Base-by-base conservation (phyloP, 2,113 vertebrate genomes). In the Grantiella picta region DNA sequence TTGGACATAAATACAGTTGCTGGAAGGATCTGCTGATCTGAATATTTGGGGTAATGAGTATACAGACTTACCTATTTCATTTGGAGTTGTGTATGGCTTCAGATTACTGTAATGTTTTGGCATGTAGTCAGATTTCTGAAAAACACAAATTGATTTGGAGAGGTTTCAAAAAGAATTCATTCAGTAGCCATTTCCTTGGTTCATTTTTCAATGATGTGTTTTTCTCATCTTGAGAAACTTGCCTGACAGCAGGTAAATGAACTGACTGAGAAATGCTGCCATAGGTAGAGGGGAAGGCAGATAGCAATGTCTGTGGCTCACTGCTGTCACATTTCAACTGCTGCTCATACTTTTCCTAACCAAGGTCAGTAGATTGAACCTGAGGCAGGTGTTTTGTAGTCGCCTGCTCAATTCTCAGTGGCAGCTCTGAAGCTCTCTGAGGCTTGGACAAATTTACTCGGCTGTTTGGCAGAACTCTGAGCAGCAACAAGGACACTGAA, bases 261-360 rank as follows among this genome's bases (percentile, higher is more conserved):
- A 5, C 16, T 75, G 54, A 25, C 42, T 15, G 57, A 19, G 70
- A 5, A 77, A 20, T 3, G 38, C 12, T 66, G 63, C 1, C 1
- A 3, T 7, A 35, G 79, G 69, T 52, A 5, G 73, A 54, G 77
- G n/a, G 40, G 65, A 68, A 76, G 61, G 87, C 65, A 72, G 22
- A 11, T 1, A 27, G 56, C 31, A 56, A 60, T 0, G 0, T 33
- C 8, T 0, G 1, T 70, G 75, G 10, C 60, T 59, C 64, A 2
- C 16, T 22, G 56, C 63, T 69, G 72, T 66, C n/a, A 7, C 1
- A 1, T 63, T 57, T 49, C 60, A 31, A 1, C 42, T 52, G 8
- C 71, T 86, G 76, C 80, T 91, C 13, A 0, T 11, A 1, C 29
- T 38, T 66, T 59, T n/a, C 50, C 78, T 47, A 5, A 28, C 31